Percentiles rank a stretch among this genome's conserved stretches.
phyloP scores from a whole-genome alignment of 2,797 vertebrate species.

The Enteromius afrohamiltoni region DNA sequence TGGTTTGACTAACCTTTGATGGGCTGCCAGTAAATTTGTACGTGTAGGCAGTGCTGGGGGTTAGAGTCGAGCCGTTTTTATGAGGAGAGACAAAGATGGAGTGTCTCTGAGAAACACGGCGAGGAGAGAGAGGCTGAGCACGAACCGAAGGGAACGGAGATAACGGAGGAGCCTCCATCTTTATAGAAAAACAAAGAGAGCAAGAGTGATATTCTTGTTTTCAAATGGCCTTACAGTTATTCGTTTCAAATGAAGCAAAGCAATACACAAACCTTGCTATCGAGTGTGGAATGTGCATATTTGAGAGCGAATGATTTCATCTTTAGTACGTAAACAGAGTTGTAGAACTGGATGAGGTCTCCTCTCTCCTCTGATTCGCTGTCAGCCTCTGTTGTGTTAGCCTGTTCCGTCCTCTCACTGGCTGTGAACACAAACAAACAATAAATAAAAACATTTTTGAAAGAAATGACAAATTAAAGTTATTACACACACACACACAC shows the following conservation, averaged over 20 bases:
- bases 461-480: background rate
- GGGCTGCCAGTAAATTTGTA: constrained; percentile 93
- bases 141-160: constrained; percentile 91
- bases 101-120: constrained; percentile 91
- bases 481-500: background rate
- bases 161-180: constrained; percentile 88
- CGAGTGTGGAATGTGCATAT: constrained; percentile 80
- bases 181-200: constrained; percentile 8
- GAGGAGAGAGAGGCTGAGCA: constrained; percentile 88
- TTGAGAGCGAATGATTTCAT: constrained; percentile 89
- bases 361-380: constrained; percentile 78
- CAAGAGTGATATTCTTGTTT: background rate
- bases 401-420: constrained; percentile 65
- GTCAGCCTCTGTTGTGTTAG: constrained; percentile 13
- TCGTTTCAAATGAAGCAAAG: background rate
- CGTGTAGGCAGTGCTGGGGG: constrained; percentile 81
- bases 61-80: constrained; percentile 83
- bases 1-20: constrained; percentile 81
- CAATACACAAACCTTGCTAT: constrained; percentile 77
- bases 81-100: constrained; percentile 92
- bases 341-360: constrained; percentile 97
- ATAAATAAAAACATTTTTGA: background rate
- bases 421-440: constrained; percentile 59
- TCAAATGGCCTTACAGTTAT: background rate
- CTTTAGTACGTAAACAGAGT: constrained; percentile 86